phyloP scores from a whole-genome alignment of 2,888 invertebrate genomes.

The Cephus spinipes region DNA sequence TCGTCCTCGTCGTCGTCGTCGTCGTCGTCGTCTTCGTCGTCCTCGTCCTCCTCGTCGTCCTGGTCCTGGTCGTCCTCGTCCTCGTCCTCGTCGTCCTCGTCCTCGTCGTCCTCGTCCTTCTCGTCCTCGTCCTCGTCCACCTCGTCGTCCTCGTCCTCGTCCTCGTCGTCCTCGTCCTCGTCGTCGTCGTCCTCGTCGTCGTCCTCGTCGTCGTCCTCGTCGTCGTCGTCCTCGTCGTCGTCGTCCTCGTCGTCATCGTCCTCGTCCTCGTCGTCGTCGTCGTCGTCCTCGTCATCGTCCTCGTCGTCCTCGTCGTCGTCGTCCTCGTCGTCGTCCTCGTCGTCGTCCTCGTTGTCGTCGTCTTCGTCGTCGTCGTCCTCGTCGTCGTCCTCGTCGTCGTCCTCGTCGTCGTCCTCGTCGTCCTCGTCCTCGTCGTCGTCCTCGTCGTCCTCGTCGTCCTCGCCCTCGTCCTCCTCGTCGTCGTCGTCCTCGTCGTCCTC shows the following conservation, averaged over 20 bases:
- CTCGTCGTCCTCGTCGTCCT: background rate
- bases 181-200: conserved; percentile 1
- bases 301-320: conserved; percentile 1
- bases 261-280: background rate
- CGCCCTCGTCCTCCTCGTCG: conserved; percentile 1
- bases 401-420: background rate
- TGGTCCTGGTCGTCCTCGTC: background rate
- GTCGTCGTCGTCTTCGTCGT: too few relatives aligned
- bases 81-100: background rate
- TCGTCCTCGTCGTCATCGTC: background rate
- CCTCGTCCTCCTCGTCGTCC: too few relatives aligned
- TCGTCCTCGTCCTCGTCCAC: too few relatives aligned
- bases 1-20: conserved; percentile 4
- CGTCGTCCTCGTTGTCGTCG: too few relatives aligned
- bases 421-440: background rate
- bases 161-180: background rate
- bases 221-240: conserved; percentile 1
- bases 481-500: conserved; percentile 2
- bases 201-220: too few relatives aligned
- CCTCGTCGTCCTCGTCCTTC: too few relatives aligned
- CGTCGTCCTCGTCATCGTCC: conserved; percentile 1
- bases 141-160: too few relatives aligned
- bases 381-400: background rate
- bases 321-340: conserved; percentile 1
- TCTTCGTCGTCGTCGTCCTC: too few relatives aligned